Conservation (phyloP, 2,797 vertebrate genomes). For the Leptoclinus maculatus region DNA sequence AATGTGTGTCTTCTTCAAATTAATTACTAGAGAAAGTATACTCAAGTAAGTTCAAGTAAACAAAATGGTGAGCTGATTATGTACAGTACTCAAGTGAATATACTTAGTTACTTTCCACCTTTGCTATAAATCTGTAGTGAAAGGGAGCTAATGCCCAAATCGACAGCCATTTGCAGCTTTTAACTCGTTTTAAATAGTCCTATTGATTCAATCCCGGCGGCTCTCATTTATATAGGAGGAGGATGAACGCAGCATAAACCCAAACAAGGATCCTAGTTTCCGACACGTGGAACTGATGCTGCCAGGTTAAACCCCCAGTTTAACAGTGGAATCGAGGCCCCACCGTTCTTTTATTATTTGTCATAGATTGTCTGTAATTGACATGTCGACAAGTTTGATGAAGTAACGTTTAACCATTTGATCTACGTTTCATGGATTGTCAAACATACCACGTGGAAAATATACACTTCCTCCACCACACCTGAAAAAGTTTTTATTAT, state of each 20-base stretch:
- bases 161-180: neutral
- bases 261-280: neutral
- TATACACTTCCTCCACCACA: neutral
- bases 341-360: neutral
- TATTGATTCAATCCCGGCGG: neutral
- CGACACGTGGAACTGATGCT: neutral
- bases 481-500: neutral
- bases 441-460: conserved; percentile 43
- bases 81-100: neutral
- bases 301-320: neutral
- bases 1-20: no score
- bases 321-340: neutral
- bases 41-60: neutral
- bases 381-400: no score
- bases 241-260: conserved; percentile 14
- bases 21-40: no score
- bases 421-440: neutral
- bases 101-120: neutral
- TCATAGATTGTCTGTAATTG: neutral
- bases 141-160: neutral
- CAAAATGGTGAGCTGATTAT: neutral
- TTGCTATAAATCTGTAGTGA: neutral
- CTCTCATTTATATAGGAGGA: neutral
- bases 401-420: neutral
- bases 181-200: neutral